These are phyloP conservation scores for Pseudobourletiella spinata DNA, from an alignment of 1,140 invertebrate species.

Conservation along the genomic window DNA sequence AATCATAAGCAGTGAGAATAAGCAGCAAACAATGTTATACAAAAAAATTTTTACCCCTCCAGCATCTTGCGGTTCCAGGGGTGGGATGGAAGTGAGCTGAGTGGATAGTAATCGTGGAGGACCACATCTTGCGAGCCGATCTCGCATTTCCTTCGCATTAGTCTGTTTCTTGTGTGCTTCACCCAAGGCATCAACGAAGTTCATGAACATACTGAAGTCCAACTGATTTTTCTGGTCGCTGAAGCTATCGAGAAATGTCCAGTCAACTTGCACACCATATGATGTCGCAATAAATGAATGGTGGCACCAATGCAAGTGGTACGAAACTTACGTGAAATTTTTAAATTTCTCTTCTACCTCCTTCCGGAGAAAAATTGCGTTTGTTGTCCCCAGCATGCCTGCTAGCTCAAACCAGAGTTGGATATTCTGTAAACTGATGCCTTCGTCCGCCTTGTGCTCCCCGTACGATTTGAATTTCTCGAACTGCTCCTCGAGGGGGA, in stretches of 20 bases:
- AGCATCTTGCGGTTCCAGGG: too few relatives aligned
- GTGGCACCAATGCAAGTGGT: not conserved
- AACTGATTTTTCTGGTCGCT: not conserved
- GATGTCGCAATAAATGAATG: not conserved
- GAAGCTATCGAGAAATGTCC: not conserved
- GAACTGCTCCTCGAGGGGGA: not conserved
- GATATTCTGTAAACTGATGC: not conserved
- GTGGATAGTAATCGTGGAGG: too few relatives aligned
- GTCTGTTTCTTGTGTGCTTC: not conserved
- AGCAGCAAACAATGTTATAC: not conserved
- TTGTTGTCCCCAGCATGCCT: too few relatives aligned
- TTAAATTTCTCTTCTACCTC: not conserved
- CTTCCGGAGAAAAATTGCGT: not conserved
- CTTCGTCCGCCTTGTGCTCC: not conserved
- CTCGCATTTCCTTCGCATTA: not conserved
- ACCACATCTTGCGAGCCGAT: not conserved
- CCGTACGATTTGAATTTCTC: slow-evolving; percentile 1
- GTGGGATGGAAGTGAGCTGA: too few relatives aligned
- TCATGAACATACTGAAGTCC: not conserved
- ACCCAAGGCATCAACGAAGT: not conserved
- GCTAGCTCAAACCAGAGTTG: not conserved
- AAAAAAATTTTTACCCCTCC: too few relatives aligned
- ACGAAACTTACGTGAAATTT: not conserved
- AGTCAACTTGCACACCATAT: not conserved
- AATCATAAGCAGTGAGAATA: not conserved